phyloP scores from a whole-genome alignment of 2,888 invertebrate genomes.

The Psylliodes chrysocephalus region DNA sequence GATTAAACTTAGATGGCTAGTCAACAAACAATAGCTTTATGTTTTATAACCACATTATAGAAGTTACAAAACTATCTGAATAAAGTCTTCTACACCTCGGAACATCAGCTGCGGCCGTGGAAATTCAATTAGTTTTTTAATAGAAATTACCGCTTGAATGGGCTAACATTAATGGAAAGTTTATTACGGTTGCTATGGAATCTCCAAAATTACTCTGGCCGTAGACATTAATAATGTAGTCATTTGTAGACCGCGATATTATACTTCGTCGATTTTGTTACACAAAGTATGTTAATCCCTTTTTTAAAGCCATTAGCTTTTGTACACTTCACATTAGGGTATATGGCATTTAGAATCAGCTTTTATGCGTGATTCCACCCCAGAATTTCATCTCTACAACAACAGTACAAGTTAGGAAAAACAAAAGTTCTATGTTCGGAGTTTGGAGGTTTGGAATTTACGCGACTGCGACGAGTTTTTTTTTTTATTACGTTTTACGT shows the following conservation, averaged over 20 bases:
- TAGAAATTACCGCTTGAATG: slow-evolving; percentile 19
- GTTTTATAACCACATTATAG: not conserved
- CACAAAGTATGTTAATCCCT: slow-evolving; percentile 14
- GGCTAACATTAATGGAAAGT: slow-evolving; percentile 23
- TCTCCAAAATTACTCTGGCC: slow-evolving; percentile 12
- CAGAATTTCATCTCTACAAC: too few species aligned
- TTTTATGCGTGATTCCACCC: too few species aligned
- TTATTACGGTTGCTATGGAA: slow-evolving; percentile 19
- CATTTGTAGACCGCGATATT: slow-evolving; percentile 1
- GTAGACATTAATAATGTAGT: slow-evolving; percentile 18
- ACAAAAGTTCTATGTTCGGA: too few species aligned
- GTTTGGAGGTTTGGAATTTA: too few species aligned
- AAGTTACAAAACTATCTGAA: slow-evolving; percentile 6
- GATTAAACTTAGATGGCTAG: too few species aligned
- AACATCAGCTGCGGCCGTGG: slow-evolving; percentile 16
- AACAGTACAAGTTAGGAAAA: too few species aligned
- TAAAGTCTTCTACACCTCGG: slow-evolving; percentile 17
- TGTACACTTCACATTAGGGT: not conserved
- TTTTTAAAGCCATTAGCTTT: slow-evolving; percentile 12
- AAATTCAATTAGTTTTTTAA: slow-evolving; percentile 25
- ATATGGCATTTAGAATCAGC: not conserved
- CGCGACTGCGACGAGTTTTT: too few species aligned
- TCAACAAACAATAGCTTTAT: too few species aligned
- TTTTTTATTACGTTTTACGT: too few species aligned
- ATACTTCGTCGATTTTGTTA: slow-evolving; percentile 9